Evolutionary conservation across 2,797 vertebrate species (phyloP).

Genomic region (Kryptolebias ocellatus): DNA sequence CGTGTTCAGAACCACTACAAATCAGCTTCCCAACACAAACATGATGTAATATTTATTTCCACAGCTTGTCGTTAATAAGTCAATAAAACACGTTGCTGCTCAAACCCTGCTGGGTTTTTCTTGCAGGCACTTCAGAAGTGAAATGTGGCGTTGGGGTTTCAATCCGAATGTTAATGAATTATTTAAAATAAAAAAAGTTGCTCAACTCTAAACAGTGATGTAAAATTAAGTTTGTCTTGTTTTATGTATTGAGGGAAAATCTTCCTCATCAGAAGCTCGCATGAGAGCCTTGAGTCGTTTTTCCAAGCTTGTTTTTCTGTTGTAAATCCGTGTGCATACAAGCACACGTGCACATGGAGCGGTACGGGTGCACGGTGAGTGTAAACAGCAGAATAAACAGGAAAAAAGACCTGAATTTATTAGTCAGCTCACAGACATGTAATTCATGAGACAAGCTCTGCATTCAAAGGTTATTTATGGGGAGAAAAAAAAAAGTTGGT

Average conservation of each 20-base stretch:
- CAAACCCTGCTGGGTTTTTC: slow-evolving; percentile 26
- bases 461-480: neutral
- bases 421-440: slow-evolving; percentile 41
- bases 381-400: slow-evolving; percentile 75
- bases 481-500: neutral
- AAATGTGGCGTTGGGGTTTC: slow-evolving; percentile 23
- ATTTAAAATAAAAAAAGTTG: slow-evolving; percentile 12
- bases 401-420: slow-evolving; percentile 66
- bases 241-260: slow-evolving; percentile 30
- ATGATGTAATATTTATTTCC: slow-evolving; percentile 41
- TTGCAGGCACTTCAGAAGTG: slow-evolving; percentile 7
- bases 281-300: slow-evolving; percentile 27
- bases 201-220: slow-evolving; percentile 4
- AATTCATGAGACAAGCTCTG: slow-evolving; percentile 20
- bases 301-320: slow-evolving; percentile 38
- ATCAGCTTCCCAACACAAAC: slow-evolving; percentile 36
- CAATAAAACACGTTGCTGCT: slow-evolving; percentile 26
- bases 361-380: slow-evolving; percentile 55
- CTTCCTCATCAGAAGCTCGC: slow-evolving; percentile 13
- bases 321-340: slow-evolving; percentile 22
- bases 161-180: slow-evolving; percentile 37
- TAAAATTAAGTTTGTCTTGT: slow-evolving; percentile 34
- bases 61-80: slow-evolving; percentile 35
- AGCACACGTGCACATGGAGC: slow-evolving; percentile 25
- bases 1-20: slow-evolving; percentile 26